Evolutionary conservation across 2,113 vertebrate species (phyloP).

Genomic region (Dicerorhinus sumatrensis): DNA sequence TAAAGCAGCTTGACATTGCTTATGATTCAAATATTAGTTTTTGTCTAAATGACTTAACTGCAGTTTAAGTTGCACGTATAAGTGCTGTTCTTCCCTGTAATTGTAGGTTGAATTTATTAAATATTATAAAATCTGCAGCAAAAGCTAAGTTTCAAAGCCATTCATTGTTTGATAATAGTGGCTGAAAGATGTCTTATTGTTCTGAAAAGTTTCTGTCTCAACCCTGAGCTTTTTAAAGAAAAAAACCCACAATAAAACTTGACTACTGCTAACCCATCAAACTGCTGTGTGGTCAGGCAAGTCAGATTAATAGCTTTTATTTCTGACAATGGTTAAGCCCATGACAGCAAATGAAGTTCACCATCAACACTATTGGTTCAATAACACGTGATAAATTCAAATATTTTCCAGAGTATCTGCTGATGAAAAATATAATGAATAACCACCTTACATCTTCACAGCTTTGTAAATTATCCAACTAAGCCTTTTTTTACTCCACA

Average conservation of each 20-base stretch:
- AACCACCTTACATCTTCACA: not conserved
- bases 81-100: not conserved
- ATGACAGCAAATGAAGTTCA: not conserved
- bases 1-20: not conserved
- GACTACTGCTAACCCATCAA: not conserved
- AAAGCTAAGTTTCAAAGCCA: not conserved
- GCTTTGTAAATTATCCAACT: not conserved
- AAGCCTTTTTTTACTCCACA: not conserved
- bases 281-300: not conserved
- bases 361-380: not conserved
- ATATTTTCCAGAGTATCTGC: not conserved
- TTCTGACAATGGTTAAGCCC: not conserved
- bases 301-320: not conserved
- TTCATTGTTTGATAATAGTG: slow-evolving; percentile 12
- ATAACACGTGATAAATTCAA: slow-evolving; percentile 12
- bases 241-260: not conserved
- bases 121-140: not conserved
- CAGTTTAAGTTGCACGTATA: not conserved
- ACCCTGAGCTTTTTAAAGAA: not conserved
- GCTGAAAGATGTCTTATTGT: slow-evolving; percentile 14
- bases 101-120: slow-evolving; percentile 5
- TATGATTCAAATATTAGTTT: not conserved
- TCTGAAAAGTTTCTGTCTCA: slow-evolving; percentile 25
- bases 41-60: not conserved
- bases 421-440: slow-evolving; percentile 34